phyloP scores from a whole-genome alignment of 2,113 vertebrate species.

The Bambusicola thoracicus region DNA sequence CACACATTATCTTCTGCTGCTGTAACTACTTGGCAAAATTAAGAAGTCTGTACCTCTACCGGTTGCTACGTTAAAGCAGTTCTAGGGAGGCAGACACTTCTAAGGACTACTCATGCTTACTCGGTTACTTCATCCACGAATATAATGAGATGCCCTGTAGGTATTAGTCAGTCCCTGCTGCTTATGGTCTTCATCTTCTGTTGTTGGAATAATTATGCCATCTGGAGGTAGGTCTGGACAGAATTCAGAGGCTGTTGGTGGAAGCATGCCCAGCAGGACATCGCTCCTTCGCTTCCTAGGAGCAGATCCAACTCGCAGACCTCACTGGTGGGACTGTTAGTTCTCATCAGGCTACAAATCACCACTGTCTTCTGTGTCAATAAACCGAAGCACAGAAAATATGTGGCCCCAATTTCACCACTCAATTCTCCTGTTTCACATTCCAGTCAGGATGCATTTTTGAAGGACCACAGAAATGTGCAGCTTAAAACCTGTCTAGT shows the following conservation, averaged over 20 bases:
- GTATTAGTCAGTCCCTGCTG: background rate
- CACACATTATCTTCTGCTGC: background rate
- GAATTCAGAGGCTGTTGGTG: background rate
- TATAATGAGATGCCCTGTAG: background rate
- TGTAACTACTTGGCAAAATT: background rate
- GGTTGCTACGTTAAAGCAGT: background rate
- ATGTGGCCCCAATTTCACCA: background rate
- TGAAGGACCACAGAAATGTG: constrained; percentile 63
- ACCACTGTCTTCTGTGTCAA: background rate
- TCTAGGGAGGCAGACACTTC: background rate
- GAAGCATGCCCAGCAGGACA: background rate
- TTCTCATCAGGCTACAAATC: background rate
- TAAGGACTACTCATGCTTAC: background rate
- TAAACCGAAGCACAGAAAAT: background rate
- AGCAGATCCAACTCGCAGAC: background rate
- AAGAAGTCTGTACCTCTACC: background rate
- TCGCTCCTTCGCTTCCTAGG: background rate
- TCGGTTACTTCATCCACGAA: background rate
- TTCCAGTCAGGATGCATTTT: constrained; percentile 64
- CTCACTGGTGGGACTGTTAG: background rate
- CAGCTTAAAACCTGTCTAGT: constrained; percentile 63
- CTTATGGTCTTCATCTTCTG: background rate
- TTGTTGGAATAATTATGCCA: background rate
- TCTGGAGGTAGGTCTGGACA: background rate
- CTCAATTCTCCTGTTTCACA: constrained; percentile 61